phyloP scores from a whole-genome alignment of 2,888 invertebrate species.

The Eudemis profundana region DNA sequence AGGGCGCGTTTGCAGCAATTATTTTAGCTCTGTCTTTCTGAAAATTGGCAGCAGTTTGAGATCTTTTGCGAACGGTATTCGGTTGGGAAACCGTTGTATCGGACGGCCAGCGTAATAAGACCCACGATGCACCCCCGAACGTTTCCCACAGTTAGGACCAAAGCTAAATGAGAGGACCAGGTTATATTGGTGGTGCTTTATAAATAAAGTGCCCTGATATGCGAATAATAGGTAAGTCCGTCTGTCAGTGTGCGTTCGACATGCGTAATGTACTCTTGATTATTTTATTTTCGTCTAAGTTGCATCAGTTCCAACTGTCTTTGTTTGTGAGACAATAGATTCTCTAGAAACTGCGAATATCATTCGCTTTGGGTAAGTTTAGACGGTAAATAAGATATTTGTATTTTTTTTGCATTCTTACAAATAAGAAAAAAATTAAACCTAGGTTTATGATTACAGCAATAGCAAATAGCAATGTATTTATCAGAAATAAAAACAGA shows the following conservation, averaged over 20 bases:
- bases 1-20: constrained; percentile 83
- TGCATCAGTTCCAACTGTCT: constrained; percentile 49
- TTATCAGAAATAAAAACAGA: constrained; percentile 2
- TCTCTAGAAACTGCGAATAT: constrained; percentile 15
- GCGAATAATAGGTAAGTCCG: constrained; percentile 81
- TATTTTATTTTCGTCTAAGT: constrained; percentile 66
- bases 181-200: constrained; percentile 71
- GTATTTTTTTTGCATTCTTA: background rate
- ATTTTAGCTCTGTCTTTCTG: constrained; percentile 85
- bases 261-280: constrained; percentile 55
- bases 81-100: constrained; percentile 82
- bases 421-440: background rate
- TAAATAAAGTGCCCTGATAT: constrained; percentile 82
- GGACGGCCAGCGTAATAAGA: constrained; percentile 63
- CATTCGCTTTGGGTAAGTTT: background rate
- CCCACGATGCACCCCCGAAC: constrained; percentile 61
- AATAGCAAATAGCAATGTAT: background rate
- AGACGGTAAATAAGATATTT: background rate
- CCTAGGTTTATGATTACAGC: background rate
- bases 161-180: constrained; percentile 65
- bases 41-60: constrained; percentile 84
- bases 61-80: constrained; percentile 82
- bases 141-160: constrained; percentile 48
- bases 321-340: constrained; percentile 39
- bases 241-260: constrained; percentile 62